Evolutionary conservation across 2,797 vertebrate genomes (phyloP), one percentile per base, ranked within the genome.

Genomic region (Bradypodion ventrale): DNA sequence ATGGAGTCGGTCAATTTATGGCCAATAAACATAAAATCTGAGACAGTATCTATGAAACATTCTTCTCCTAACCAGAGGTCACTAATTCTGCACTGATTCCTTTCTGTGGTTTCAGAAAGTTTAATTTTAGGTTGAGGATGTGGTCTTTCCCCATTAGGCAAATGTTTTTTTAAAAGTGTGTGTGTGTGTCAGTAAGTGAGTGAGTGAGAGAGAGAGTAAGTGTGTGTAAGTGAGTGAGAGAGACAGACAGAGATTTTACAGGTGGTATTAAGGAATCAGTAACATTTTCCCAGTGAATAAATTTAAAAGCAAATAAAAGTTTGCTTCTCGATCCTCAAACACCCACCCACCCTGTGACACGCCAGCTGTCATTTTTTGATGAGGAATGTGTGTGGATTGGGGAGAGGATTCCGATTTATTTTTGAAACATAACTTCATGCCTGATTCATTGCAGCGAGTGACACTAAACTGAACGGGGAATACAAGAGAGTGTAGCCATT

Each of bases 91-190:
- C 89, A 84, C 89, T 92, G 88, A 92, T 1, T 94, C 85, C 89
- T 93, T 94, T 78, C 91, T 93, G 92, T 93, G 93, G 92, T 93
- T 94, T 94, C 88, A 92, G 89, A 89, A 91, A 92, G 91, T 92
- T 93, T 93, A 93, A 93, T 93, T 93, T 93, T 89, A 92, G 93
- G 88, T 87, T 87, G 78, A 93, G 91, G 92, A 93, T 93, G 91
- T 93, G 92, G 93, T 87, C 90, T 91, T 0, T 5, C 68, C 86
- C 82, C 89, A 82, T 89, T 92, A 90, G 86, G 88, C 90, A 70
- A 21, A 21, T 42, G 37, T 62, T 74, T 32, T 46, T 42, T 35
- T 68, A 25, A 32, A 32, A 56, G 42, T 56, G 32, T 59, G 2
- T 32, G 52, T 62, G 21, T 19, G 35, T 29, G 35, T 42, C 25